Evolutionary conservation across 2,113 vertebrate genomes (phyloP).

Genomic region (Aleadryas rufinucha): DNA sequence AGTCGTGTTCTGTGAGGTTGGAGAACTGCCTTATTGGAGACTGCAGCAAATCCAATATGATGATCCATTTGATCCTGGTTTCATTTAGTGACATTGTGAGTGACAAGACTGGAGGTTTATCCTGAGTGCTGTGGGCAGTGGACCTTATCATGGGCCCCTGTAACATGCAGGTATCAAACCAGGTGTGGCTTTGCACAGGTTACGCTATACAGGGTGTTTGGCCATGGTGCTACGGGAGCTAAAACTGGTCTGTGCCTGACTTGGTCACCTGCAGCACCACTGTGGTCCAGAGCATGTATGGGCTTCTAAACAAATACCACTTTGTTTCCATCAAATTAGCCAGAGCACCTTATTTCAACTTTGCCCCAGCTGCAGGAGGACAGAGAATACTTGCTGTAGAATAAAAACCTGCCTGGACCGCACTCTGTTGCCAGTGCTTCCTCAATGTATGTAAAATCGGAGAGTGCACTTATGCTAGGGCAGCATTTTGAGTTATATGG

Average conservation of each 20-base stretch:
- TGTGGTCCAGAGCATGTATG: neutral
- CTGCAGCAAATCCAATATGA: neutral
- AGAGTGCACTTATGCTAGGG: neutral
- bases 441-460: accelerated
- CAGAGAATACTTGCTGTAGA: neutral
- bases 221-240: neutral
- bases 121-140: neutral
- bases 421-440: accelerated
- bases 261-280: neutral
- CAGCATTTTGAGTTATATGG: neutral
- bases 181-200: neutral
- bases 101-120: neutral
- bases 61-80: neutral
- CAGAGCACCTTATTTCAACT: neutral
- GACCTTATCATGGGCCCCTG: neutral
- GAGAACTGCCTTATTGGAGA: neutral
- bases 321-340: neutral
- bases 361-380: neutral
- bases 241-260: neutral
- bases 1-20: accelerated
- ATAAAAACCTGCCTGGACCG: neutral
- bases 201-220: accelerated
- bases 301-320: neutral
- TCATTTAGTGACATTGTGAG: accelerated
- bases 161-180: accelerated